phyloP scores from a whole-genome alignment of 2,113 vertebrate species.

The Phrynosoma blainvillii region DNA sequence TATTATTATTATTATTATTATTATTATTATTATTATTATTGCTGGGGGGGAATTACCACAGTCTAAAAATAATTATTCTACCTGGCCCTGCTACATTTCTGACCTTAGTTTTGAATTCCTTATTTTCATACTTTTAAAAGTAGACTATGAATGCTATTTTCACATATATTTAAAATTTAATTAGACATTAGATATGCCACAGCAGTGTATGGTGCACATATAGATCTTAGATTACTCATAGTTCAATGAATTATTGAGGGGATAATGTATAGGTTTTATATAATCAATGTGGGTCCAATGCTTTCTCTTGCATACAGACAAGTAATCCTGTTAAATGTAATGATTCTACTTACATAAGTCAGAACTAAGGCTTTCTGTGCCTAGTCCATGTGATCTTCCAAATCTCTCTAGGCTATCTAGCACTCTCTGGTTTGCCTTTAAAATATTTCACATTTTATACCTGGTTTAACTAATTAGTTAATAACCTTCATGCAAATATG shows the following conservation, averaged over 20 bases:
- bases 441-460: conserved; percentile 22
- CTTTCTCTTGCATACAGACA: neutral
- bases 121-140: neutral
- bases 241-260: conserved; percentile 14
- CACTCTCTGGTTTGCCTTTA: conserved; percentile 28
- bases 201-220: conserved; percentile 17
- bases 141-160: conserved; percentile 14
- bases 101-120: conserved; percentile 28
- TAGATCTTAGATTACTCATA: neutral
- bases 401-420: neutral
- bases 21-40: too few species aligned
- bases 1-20: too few species aligned
- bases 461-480: conserved; percentile 32
- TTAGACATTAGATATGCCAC: accelerated
- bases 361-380: conserved; percentile 7
- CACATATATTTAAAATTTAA: conserved; percentile 21
- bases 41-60: neutral
- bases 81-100: conserved; percentile 4
- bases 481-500: neutral
- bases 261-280: conserved; percentile 13
- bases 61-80: conserved; percentile 34
- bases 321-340: neutral
- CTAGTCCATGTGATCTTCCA: neutral
- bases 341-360: neutral
- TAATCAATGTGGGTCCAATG: conserved; percentile 3